Evolutionary conservation across 2,113 vertebrate genomes (phyloP).

Genomic region (Nycticebus coucang): DNA sequence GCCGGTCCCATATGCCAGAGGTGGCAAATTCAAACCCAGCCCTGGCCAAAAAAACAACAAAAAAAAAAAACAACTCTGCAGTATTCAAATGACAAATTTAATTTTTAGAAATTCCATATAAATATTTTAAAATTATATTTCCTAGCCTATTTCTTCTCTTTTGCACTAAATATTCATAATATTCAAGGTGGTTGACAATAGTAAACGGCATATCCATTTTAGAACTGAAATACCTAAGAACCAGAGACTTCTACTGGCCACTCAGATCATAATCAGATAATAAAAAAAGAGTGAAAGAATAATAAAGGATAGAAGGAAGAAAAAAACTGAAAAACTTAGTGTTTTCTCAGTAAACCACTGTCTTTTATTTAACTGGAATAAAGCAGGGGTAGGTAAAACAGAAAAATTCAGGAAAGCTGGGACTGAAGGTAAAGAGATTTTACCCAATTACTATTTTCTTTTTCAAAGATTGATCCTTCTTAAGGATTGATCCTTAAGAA

Average conservation of each 20-base stretch:
- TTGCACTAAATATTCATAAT: conserved; percentile 28
- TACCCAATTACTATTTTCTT: neutral
- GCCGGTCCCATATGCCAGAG: too few relatives aligned
- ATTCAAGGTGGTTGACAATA: neutral
- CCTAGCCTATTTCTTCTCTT: conserved; percentile 34
- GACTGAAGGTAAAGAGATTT: neutral
- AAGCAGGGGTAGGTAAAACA: neutral
- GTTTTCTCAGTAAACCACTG: neutral
- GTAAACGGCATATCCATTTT: neutral
- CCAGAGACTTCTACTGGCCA: neutral
- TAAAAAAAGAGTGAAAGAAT: neutral
- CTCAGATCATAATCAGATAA: neutral
- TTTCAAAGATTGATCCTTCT: too few relatives aligned
- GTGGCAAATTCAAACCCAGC: too few relatives aligned
- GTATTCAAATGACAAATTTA: conserved; percentile 45
- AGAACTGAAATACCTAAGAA: conserved; percentile 15
- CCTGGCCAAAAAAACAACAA: too few relatives aligned
- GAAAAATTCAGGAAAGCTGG: neutral
- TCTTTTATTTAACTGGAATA: conserved; percentile 11
- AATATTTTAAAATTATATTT: conserved; percentile 26
- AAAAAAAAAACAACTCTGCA: too few relatives aligned
- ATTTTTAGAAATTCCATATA: conserved; percentile 45
- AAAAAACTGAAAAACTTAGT: neutral
- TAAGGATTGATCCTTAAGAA: neutral
- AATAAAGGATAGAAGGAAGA: neutral